Conservation (phyloP, 2,888 invertebrate genomes). For the Lasiommata megera region DNA sequence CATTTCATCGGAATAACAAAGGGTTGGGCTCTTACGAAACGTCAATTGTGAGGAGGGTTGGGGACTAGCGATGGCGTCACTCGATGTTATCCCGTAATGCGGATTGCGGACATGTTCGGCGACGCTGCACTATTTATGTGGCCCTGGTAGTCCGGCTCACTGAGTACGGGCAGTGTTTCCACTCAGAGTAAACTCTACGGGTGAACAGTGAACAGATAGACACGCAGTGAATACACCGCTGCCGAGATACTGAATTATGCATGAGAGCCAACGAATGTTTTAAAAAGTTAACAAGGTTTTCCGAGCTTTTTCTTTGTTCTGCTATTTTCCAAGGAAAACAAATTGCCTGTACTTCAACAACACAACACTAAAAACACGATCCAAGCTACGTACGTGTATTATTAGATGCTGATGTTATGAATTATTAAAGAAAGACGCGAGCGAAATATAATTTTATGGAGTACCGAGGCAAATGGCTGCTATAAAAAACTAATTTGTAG, state of each 20-base stretch:
- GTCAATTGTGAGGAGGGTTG: constrained; percentile 72
- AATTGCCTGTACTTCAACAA: constrained; percentile 56
- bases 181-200: constrained; percentile 6
- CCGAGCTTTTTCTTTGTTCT: constrained; percentile 73
- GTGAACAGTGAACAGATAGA: constrained; percentile 27
- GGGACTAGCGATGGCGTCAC: constrained; percentile 21
- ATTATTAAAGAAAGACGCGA: constrained; percentile 29
- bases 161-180: constrained; percentile 8
- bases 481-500: constrained; percentile 26
- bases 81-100: constrained; percentile 21
- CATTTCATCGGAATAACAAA: constrained; percentile 69
- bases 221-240: constrained; percentile 31
- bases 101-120: constrained; percentile 43
- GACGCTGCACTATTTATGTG: constrained; percentile 31
- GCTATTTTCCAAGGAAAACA: constrained; percentile 63
- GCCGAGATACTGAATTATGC: constrained; percentile 67
- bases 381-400: constrained; percentile 35
- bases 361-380: constrained; percentile 39
- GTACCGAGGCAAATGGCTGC: constrained; percentile 21
- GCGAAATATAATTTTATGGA: constrained; percentile 29
- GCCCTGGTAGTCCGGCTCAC: constrained; percentile 12
- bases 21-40: constrained; percentile 68
- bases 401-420: constrained; percentile 28
- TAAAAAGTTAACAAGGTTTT: constrained; percentile 79
- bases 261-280: constrained; percentile 71